Percentiles rank a stretch among this genome's conserved stretches.
phyloP scores from a whole-genome alignment of 2,113 vertebrate genomes.

The Neotoma lepida region DNA sequence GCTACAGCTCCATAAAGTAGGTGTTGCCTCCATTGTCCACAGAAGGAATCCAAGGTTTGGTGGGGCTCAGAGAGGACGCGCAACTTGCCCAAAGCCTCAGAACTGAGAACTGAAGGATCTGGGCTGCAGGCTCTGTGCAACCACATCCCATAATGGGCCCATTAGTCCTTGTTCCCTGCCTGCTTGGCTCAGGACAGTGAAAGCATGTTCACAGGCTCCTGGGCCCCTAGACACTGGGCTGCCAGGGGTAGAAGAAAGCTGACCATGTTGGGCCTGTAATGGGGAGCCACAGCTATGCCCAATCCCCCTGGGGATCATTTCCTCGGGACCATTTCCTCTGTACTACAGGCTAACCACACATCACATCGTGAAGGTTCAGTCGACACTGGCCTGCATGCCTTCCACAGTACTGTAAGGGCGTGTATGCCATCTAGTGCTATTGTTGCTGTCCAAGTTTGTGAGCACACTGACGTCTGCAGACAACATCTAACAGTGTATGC shows the following conservation, averaged over 20 bases:
- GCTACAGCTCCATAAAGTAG: background rate
- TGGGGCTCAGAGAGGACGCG: background rate
- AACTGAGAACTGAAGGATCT: background rate
- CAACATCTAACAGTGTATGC: background rate
- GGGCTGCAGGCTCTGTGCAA: background rate
- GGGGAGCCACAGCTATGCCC: background rate
- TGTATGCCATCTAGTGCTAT: background rate
- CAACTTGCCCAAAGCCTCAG: background rate
- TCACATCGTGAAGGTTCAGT: background rate
- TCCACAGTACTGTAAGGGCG: background rate
- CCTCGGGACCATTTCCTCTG: background rate
- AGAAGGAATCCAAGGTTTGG: background rate
- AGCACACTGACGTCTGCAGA: background rate
- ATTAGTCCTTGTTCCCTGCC: fast-evolving
- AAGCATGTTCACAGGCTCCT: background rate
- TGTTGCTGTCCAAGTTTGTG: background rate
- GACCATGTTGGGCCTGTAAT: background rate
- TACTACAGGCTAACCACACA: background rate
- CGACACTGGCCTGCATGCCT: background rate
- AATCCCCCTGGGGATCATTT: background rate
- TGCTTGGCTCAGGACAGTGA: background rate
- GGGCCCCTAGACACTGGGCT: background rate
- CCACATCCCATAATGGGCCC: background rate
- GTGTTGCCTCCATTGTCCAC: background rate
- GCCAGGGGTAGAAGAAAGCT: background rate